Evolutionary conservation across 1,140 invertebrate species (phyloP).

Genomic region (Hyles vespertilio): DNA sequence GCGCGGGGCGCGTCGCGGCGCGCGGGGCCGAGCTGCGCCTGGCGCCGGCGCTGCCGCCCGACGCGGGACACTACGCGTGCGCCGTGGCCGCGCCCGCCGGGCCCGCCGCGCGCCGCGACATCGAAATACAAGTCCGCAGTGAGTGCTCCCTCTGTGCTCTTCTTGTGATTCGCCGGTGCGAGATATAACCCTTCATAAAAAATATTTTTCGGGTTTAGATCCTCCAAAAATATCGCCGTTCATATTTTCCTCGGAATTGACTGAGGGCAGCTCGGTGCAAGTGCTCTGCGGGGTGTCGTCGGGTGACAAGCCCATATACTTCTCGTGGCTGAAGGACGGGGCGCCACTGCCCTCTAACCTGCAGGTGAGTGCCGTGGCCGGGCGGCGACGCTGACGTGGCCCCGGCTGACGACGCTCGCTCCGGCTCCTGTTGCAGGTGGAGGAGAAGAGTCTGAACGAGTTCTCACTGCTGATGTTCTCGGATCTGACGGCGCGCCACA

Average conservation of each 20-base stretch:
- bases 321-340: constrained; percentile 89
- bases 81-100: constrained; percentile 84
- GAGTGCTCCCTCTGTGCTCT: constrained; percentile 44
- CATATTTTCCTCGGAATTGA: constrained; percentile 86
- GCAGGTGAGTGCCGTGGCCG: constrained; percentile 60
- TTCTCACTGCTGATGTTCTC: constrained; percentile 83
- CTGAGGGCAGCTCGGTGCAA: constrained; percentile 89
- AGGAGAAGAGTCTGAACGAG: constrained; percentile 81
- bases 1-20: constrained; percentile 38
- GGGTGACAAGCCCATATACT: constrained; percentile 88
- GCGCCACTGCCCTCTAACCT: constrained; percentile 77
- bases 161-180: background rate
- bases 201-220: constrained; percentile 38
- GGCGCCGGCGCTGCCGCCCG: constrained; percentile 78
- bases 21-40: constrained; percentile 81
- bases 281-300: constrained; percentile 89
- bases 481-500: constrained; percentile 80
- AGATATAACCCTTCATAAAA: background rate
- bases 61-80: constrained; percentile 89
- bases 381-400: background rate
- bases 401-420: no score
- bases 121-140: constrained; percentile 87
- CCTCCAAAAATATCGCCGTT: constrained; percentile 88
- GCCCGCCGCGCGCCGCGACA: constrained; percentile 80
- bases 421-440: constrained; percentile 66